Conservation (phyloP, 2,888 invertebrate genomes). For the Aproaerema taeniolella region DNA sequence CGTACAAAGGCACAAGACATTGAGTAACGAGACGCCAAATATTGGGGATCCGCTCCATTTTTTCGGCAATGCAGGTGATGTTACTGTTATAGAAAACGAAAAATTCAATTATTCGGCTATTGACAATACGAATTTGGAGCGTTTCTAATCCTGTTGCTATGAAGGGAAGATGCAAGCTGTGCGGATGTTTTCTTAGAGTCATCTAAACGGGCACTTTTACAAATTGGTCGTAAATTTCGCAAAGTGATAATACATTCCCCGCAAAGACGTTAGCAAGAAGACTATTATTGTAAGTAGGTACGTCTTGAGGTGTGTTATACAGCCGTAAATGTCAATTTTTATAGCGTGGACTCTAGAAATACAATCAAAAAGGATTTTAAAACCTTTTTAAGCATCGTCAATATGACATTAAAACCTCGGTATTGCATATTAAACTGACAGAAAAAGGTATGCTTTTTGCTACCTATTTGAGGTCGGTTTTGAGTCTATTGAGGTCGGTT, state of each 20-base stretch:
- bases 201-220: conserved; percentile 56
- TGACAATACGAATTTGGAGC: conserved; percentile 53
- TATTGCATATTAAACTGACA: no score
- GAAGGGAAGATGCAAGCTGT: conserved; percentile 14
- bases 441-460: no score
- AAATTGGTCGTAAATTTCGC: conserved; percentile 65
- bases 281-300: conserved; percentile 11
- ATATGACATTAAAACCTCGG: background rate
- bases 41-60: conserved; percentile 46
- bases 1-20: conserved; percentile 58
- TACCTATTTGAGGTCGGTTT: no score
- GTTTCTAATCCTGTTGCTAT: conserved; percentile 48
- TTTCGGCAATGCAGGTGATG: conserved; percentile 59
- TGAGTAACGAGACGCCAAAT: conserved; percentile 68
- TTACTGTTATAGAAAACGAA: conserved; percentile 54
- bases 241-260: conserved; percentile 27
- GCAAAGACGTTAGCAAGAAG: conserved; percentile 20
- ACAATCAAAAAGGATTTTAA: conserved; percentile 6
- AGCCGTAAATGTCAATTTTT: conserved; percentile 23
- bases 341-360: conserved; percentile 11
- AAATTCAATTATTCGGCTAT: conserved; percentile 68
- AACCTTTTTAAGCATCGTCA: conserved; percentile 1
- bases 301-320: conserved; percentile 11
- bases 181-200: conserved; percentile 28
- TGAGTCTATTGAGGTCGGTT: no score